phyloP scores from a whole-genome alignment of 2,888 invertebrate genomes.

The Cybosia mesomella region DNA sequence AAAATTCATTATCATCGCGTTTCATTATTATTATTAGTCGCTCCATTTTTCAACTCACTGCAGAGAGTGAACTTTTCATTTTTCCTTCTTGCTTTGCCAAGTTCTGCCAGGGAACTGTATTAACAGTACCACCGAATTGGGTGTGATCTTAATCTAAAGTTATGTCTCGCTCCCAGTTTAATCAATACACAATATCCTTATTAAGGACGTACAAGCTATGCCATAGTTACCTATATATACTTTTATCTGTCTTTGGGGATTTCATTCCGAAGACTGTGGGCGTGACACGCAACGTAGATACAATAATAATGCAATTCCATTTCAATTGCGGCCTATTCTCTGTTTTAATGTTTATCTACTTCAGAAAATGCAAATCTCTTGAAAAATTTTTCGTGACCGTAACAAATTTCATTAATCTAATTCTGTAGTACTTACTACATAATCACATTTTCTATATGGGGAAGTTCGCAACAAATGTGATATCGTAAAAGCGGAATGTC shows the following conservation, averaged over 20 bases:
- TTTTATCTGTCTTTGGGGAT: neutral
- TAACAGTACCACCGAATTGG: neutral
- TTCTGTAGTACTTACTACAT: slow-evolving; percentile 24
- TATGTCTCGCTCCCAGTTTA: neutral
- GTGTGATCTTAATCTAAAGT: slow-evolving; percentile 12
- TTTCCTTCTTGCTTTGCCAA: neutral
- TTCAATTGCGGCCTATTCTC: neutral
- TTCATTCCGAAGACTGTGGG: neutral
- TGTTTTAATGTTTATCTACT: neutral
- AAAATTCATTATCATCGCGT: neutral
- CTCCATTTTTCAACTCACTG: neutral
- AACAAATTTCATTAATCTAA: slow-evolving; percentile 21
- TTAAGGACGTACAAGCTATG: neutral
- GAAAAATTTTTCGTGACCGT: slow-evolving; percentile 5
- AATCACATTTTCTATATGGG: slow-evolving; percentile 16
- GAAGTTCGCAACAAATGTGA: slow-evolving; percentile 43
- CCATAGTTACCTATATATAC: neutral
- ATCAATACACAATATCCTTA: slow-evolving; percentile 18
- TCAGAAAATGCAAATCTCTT: neutral
- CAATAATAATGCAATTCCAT: neutral
- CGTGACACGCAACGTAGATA: neutral
- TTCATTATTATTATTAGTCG: neutral
- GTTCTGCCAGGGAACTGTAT: neutral
- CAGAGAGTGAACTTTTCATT: neutral
- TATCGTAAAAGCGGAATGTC: slow-evolving; percentile 38